Evolutionary conservation across 2,888 invertebrate species (phyloP).

Genomic region (Nephrotoma guestfalica): DNA sequence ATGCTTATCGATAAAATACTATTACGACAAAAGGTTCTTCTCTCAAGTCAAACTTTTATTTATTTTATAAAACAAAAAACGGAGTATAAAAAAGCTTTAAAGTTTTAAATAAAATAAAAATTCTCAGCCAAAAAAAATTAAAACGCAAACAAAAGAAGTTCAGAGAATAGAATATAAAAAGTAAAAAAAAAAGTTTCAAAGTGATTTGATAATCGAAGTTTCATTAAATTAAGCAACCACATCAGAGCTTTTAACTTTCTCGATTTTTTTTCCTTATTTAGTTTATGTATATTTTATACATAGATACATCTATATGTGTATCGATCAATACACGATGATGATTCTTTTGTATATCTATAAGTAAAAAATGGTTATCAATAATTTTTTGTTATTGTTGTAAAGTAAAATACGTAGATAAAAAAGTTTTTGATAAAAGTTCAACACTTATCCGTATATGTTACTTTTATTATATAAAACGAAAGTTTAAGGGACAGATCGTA

Average conservation of each 20-base stretch:
- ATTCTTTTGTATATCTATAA: not conserved
- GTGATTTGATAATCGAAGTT: not conserved
- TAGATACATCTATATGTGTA: not conserved
- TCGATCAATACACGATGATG: not conserved
- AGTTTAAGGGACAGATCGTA: not conserved
- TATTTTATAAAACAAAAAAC: not conserved
- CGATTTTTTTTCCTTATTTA: not conserved
- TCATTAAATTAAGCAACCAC: not conserved
- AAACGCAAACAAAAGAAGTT: not conserved
- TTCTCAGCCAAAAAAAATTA: not conserved
- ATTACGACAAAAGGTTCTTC: not conserved
- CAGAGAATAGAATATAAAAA: not conserved
- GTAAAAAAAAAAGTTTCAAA: not conserved
- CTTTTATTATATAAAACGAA: not conserved
- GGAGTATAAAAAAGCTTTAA: not conserved
- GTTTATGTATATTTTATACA: not conserved
- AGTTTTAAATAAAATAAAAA: not conserved
- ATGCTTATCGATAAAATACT: not conserved
- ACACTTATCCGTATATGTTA: not conserved
- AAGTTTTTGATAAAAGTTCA: not conserved
- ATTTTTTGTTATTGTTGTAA: not conserved
- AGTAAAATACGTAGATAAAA: not conserved
- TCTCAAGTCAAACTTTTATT: not conserved
- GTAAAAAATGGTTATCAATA: not conserved
- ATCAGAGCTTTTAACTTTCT: not conserved